A percentile compares a stretch with the other conserved stretches of the same genome.
Conservation (phyloP, 2,888 invertebrate species). For the Lasioglossum figueresi region DNA sequence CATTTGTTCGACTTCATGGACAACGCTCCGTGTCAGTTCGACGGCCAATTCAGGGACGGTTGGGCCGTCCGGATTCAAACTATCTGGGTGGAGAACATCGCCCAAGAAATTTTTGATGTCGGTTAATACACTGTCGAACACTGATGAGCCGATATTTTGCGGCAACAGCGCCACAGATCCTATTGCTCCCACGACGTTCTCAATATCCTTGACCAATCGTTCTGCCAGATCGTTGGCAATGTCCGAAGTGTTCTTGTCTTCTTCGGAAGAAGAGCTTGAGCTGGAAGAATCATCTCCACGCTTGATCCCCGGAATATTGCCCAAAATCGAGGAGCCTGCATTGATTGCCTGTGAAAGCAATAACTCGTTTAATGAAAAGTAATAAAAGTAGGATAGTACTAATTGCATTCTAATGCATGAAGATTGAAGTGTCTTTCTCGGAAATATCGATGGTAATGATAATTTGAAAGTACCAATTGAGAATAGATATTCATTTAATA, state of each 20-base stretch:
- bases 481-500: not conserved
- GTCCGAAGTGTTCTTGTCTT: not conserved
- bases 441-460: not conserved
- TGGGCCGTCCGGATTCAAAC: not conserved
- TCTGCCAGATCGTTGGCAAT: not conserved
- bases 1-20: rapidly evolving
- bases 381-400: not conserved
- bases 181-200: rapidly evolving
- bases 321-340: not conserved
- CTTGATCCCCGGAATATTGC: not conserved
- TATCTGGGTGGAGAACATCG: not conserved
- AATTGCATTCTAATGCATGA: not conserved
- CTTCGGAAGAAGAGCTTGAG: not conserved
- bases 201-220: not conserved
- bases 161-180: not conserved
- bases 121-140: rapidly evolving
- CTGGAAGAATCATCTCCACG: not conserved
- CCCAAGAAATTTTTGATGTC: not conserved
- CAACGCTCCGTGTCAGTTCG: not conserved
- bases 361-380: not conserved
- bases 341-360: not conserved
- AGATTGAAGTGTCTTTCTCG: not conserved
- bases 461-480: not conserved
- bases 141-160: not conserved
- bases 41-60: not conserved